Evolutionary conservation across 2,888 invertebrate species (phyloP), one percentile per base, ranked within the genome.

Genomic region (Trileptium ribeirensis): DNA sequence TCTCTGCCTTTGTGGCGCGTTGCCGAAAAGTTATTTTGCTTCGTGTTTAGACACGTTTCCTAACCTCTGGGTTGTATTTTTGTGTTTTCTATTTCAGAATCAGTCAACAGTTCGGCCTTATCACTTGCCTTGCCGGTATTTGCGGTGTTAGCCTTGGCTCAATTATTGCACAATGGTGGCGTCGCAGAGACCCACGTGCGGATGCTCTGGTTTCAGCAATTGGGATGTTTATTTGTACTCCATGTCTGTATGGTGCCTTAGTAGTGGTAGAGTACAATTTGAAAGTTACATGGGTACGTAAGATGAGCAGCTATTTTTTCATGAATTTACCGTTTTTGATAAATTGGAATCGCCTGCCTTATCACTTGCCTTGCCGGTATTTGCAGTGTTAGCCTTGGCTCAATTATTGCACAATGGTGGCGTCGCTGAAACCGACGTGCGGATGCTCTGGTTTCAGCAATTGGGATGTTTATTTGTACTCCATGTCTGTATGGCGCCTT

Each of bases 291-390:
- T 97, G 93, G 91, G 90, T 91, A 83, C 84, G 88, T 86, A 67
- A n/a, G n/a, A n/a, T n/a, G n/a, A n/a, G n/a, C n/a, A n/a, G n/a
- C n/a, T n/a, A n/a, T n/a, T n/a, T n/a, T n/a, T n/a, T n/a, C n/a
- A n/a, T n/a, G n/a, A n/a, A n/a, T n/a, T n/a, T n/a, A n/a, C n/a
- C n/a, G n/a, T n/a, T n/a, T n/a, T n/a, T n/a, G n/a, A n/a, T n/a
- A n/a, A n/a, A n/a, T n/a, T n/a, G n/a, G n/a, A n/a, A n/a, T n/a
- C n/a, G n/a, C n/a, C 91, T 99, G 99, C 83, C 91, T 94, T 86
- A 93, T 97, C 87, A 94, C 97, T 70, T 97, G 97, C 94, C 87
- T 93, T 82, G 94, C 97, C 83, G 99, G 99, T 80, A 89, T 97
- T 84, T 89, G 95, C 84, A 99, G 99, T 84, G 98, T 99, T 80